Base-by-base conservation (phyloP, 2,797 vertebrate genomes). In the Paguma larvata region DNA sequence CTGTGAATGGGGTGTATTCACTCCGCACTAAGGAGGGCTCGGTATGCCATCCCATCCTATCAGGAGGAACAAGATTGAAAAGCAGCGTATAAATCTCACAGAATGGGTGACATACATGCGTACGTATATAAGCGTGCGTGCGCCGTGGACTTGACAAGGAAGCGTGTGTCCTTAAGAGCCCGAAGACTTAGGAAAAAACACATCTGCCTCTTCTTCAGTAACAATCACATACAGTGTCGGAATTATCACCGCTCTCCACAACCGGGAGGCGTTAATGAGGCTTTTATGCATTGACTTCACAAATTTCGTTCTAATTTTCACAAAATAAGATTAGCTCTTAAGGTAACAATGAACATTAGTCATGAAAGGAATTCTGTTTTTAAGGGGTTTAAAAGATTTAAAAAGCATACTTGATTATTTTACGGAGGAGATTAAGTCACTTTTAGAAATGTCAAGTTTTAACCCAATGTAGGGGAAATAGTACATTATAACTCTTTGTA, bases 241-340 rank as follows among this genome's bases (percentile, higher is more conserved):
- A 84, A 44, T 85, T 44, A 73, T 15, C n/a, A 77, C 56, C 73
- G 34, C 59, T 32, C 56, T 65, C 85, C 48, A n/a, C 44, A 21
- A n/a, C 6, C 53, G 23, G 23, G 13, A 48, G 14, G 53, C 30
- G 32, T 11, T 38, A 65, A 21, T 3, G 48, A 92, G 16, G 32
- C 18, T 70, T 59, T 90, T 83, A 59, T 67, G 27, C 19, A 44
- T 7, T 85, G 56, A 90, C 11, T 94, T 70, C 34, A 88, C 7
- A 92, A 72, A 56, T 80, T 67, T 83, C 85, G 70, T 34, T 94
- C 18, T 51, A 23, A 10, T 73, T 93, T 92, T 95, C 70, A 91
- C 34, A 90, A 68, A 75, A 30, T 78, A 83, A 91, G 18, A 72
- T 48, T 82, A 16, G 15, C 53, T 73, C 4, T 89, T 84, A 93